Percentiles rank a stretch among this genome's conserved stretches.
Conservation (phyloP, 2,888 invertebrate genomes). For the Acronicta psi region DNA sequence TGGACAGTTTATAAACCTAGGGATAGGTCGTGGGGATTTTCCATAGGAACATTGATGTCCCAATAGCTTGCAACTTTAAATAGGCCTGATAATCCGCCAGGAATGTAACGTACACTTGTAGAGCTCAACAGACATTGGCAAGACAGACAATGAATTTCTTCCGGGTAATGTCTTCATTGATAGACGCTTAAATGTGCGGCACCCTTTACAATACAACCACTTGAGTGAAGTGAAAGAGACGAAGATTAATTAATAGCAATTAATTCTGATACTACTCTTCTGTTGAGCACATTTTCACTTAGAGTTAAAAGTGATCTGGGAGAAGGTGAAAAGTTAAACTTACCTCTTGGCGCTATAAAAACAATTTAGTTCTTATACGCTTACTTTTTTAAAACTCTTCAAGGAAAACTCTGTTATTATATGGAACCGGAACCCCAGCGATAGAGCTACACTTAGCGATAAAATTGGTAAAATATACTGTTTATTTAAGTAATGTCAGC, state of each 20-base stretch:
- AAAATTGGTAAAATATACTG: too few species aligned
- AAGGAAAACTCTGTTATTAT: too few species aligned
- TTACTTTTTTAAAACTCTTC: too few species aligned
- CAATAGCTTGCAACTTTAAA: neutral
- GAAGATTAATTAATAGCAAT: neutral
- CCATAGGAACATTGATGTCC: conserved; percentile 9
- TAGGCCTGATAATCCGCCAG: neutral
- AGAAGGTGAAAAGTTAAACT: too few species aligned
- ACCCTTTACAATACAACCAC: neutral
- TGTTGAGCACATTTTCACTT: too few species aligned
- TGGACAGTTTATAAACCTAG: conserved; percentile 24
- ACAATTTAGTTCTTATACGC: too few species aligned
- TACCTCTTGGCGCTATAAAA: too few species aligned
- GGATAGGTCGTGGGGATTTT: conserved; percentile 14
- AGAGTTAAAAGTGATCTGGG: too few species aligned
- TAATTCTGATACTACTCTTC: neutral
- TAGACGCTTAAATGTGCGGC: neutral
- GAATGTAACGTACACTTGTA: neutral
- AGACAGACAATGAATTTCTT: neutral
- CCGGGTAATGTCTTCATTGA: conserved; percentile 1
- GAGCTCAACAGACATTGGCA: neutral
- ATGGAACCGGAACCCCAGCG: too few species aligned
- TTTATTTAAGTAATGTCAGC: too few species aligned
- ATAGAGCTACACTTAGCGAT: too few species aligned
- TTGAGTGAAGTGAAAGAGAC: too few species aligned